Evolutionary conservation across 2,113 vertebrate genomes (phyloP).

Genomic region (Cryptomyrus ogoouensis): DNA sequence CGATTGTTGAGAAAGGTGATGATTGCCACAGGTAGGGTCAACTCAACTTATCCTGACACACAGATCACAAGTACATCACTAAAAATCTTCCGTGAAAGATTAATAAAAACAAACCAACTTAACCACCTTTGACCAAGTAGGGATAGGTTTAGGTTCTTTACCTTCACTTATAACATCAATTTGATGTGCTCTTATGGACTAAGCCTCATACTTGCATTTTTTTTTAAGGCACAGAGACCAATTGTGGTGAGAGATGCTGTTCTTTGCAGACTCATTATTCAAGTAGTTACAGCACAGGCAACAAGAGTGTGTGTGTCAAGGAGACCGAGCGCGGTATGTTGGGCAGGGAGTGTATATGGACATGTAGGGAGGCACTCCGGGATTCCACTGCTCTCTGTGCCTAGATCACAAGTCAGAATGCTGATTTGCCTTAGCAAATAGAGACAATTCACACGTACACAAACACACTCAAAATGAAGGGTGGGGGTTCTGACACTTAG

Average conservation of each 20-base stretch:
- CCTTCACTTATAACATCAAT: neutral
- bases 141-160: neutral
- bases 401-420: neutral
- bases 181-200: neutral
- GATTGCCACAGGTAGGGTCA: neutral
- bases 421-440: constrained; percentile 14
- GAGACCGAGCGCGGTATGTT: neutral
- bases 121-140: neutral
- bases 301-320: neutral
- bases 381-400: neutral
- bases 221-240: constrained; percentile 17
- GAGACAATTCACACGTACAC: neutral
- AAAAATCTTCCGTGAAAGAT: neutral
- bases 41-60: neutral
- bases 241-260: neutral
- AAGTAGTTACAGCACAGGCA: neutral
- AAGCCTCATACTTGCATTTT: neutral
- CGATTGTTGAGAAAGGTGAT: neutral
- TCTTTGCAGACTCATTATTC: neutral
- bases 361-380: neutral
- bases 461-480: neutral
- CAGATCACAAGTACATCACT: neutral
- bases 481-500: neutral
- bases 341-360: neutral
- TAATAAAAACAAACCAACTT: neutral